A percentile compares a stretch with the other conserved stretches of the same genome.
Conservation (phyloP, 2,113 vertebrate species). For the Epinephelus fuscoguttatus region DNA sequence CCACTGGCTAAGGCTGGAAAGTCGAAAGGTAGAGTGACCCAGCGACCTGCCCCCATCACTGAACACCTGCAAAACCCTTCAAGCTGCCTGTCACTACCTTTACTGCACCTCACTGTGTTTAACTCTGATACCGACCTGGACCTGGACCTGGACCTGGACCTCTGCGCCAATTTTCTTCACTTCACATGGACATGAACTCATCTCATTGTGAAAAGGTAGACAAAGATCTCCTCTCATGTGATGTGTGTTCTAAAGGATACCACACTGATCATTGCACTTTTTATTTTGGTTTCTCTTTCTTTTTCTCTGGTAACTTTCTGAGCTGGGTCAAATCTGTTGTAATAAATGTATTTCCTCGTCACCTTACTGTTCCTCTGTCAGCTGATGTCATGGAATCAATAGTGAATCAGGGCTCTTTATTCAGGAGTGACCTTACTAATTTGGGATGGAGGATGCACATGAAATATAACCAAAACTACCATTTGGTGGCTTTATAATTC, state of each 20-base stretch:
- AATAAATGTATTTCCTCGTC: background rate
- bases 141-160: slow-evolving; percentile 4
- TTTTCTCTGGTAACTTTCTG: slow-evolving; percentile 19
- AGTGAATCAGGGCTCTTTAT: background rate
- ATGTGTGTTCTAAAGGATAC: background rate
- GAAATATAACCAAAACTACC: slow-evolving; percentile 30
- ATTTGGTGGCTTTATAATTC: slow-evolving; percentile 3
- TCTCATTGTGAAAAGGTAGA: slow-evolving; percentile 1
- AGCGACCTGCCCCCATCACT: slow-evolving; percentile 22
- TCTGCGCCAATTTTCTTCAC: slow-evolving; percentile 14
- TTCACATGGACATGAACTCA: slow-evolving; percentile 17
- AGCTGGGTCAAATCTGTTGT: background rate
- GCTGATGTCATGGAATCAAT: background rate
- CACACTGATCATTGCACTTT: slow-evolving; percentile 25
- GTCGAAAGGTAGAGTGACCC: slow-evolving; percentile 81
- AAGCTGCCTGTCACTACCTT: background rate
- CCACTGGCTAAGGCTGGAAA: slow-evolving; percentile 89
- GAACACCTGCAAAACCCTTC: background rate
- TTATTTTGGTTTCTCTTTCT: slow-evolving; percentile 8
- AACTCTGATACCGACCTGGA: slow-evolving; percentile 12
- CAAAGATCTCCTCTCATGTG: background rate
- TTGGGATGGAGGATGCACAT: slow-evolving; percentile 13
- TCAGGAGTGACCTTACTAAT: background rate
- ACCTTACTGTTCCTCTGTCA: background rate
- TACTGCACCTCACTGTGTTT: background rate